These are phyloP conservation scores for Caenorhabditis inopinata DNA, from an alignment of 1,140 invertebrate species.

Conservation along the genomic window DNA sequence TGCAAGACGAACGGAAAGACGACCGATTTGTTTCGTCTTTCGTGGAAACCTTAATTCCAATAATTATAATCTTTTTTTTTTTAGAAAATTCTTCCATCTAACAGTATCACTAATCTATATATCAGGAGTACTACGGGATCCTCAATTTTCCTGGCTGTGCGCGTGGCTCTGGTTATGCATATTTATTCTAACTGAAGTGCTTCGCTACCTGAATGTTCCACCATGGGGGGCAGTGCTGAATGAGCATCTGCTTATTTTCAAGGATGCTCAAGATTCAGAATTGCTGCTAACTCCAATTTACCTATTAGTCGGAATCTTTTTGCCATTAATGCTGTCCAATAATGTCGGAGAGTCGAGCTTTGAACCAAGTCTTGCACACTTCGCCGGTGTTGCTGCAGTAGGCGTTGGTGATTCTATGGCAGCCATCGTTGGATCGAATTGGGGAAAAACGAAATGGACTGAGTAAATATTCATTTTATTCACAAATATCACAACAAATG, in stretches of 20 bases:
- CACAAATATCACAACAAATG: not conserved
- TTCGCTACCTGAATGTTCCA: slow-evolving; percentile 42
- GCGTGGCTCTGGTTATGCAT: slow-evolving; percentile 41
- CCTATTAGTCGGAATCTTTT: slow-evolving; percentile 34
- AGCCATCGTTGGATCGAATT: slow-evolving; percentile 30
- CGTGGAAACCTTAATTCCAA: too few relatives aligned
- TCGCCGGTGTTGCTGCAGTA: slow-evolving; percentile 35
- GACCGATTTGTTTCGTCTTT: too few relatives aligned
- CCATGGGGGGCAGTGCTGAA: slow-evolving; percentile 39
- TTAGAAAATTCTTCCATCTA: slow-evolving; percentile 41
- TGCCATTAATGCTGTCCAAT: slow-evolving; percentile 4
- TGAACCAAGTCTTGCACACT: not conserved
- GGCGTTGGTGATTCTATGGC: slow-evolving; percentile 41
- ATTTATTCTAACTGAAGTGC: slow-evolving; percentile 19
- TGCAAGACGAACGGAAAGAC: too few relatives aligned
- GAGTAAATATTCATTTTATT: slow-evolving; percentile 11
- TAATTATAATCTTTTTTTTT: too few relatives aligned
- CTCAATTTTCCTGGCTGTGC: slow-evolving; percentile 33
- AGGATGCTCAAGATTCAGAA: slow-evolving; percentile 34
- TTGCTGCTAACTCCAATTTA: slow-evolving; percentile 42
- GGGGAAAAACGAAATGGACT: slow-evolving; percentile 37
- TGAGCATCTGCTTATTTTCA: slow-evolving; percentile 34
- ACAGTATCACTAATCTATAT: slow-evolving; percentile 41
- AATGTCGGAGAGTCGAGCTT: not conserved
- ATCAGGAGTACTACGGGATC: slow-evolving; percentile 31